These are phyloP conservation scores for Apamea crenata DNA, from an alignment of 2,888 invertebrate species.

Conservation along the genomic window DNA sequence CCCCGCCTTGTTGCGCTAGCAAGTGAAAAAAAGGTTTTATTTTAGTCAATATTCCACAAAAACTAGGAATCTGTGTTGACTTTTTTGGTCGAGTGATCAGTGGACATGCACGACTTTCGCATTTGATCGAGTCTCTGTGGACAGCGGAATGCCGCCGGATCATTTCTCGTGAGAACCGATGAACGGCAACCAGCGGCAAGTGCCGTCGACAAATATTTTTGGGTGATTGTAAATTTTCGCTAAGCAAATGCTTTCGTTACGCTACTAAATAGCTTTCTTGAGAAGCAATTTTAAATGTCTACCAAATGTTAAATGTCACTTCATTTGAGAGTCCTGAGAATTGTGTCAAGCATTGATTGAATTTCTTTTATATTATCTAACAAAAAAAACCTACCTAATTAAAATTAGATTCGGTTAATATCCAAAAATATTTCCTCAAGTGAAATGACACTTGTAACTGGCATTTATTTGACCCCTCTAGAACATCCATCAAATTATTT, in stretches of 20 bases:
- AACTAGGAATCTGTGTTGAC: slow-evolving; percentile 80
- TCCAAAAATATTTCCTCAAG: slow-evolving; percentile 16
- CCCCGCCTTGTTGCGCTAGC: slow-evolving; percentile 47
- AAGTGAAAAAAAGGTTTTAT: slow-evolving; percentile 65
- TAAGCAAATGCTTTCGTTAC: slow-evolving; percentile 87
- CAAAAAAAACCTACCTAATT: slow-evolving; percentile 13
- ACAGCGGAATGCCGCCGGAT: slow-evolving; percentile 85
- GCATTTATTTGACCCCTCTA: slow-evolving; percentile 17
- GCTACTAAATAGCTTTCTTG: slow-evolving; percentile 84
- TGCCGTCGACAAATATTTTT: slow-evolving; percentile 82
- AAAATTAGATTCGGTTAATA: slow-evolving; percentile 23
- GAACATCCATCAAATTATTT: slow-evolving; percentile 17
- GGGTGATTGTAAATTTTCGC: slow-evolving; percentile 87
- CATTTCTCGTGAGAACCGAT: slow-evolving; percentile 89
- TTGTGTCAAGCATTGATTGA: slow-evolving; percentile 75
- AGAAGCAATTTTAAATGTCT: slow-evolving; percentile 82
- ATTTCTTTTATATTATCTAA: slow-evolving; percentile 41
- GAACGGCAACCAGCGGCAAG: slow-evolving; percentile 77
- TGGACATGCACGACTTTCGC: slow-evolving; percentile 89
- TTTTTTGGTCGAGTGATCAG: slow-evolving; percentile 85
- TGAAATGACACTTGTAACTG: slow-evolving; percentile 11
- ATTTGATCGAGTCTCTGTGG: slow-evolving; percentile 85
- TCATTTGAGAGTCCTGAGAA: slow-evolving; percentile 82
- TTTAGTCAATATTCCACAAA: slow-evolving; percentile 77
- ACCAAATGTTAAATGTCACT: slow-evolving; percentile 75